Base-by-base conservation (phyloP, 2,888 invertebrate species). In the Amorpha juglandis region DNA sequence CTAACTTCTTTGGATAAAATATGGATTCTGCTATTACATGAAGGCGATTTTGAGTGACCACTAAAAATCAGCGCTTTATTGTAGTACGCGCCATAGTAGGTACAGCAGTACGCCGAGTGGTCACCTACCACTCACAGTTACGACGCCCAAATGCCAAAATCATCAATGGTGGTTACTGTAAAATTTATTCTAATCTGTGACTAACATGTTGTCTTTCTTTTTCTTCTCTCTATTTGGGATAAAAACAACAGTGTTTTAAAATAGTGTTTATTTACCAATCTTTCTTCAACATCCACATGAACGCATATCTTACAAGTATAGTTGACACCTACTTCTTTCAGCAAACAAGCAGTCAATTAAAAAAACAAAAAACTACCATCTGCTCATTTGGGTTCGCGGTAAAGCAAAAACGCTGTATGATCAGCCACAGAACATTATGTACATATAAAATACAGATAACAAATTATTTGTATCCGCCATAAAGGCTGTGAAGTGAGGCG, bases 381-480 rank as follows among this genome's bases (percentile, higher is more conserved):
- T 72, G 71, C 68, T 21, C 68, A 21, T 63, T 63, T 48, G 63
- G 58, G 64, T 65, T 50, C 35, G 33, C 52, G 51, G 48, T 27
- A n/a, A 52, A 45, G 68, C 71, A 74, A 77, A 76, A 69, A 69
- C 68, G 69, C 73, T 70, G 73, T 67, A 65, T 69, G 71, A 70
- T 72, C 71, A 72, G 67, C 66, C 71, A 66, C 63, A 70, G 70
- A 69, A 72, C 67, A 74, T 69, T 71, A 69, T 70, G 76, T 65
- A 75, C 67, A 71, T 50, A 67, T 67, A 55, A 74, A 62, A 73
- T 72, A 74, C 65, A 77, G 79, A 81, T 82, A 81, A 83, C 80
- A 81, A 84, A 84, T 83, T 80, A 79, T 79, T 78, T 74, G 71
- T 76, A 73, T 74, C 80, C 75, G 72, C 79, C 66, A 78, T 75